Percentiles rank a stretch among this genome's conserved stretches.
These are phyloP conservation scores for Montifringilla adamsi DNA, from an alignment of 2,113 vertebrate genomes.

Conservation along the genomic window DNA sequence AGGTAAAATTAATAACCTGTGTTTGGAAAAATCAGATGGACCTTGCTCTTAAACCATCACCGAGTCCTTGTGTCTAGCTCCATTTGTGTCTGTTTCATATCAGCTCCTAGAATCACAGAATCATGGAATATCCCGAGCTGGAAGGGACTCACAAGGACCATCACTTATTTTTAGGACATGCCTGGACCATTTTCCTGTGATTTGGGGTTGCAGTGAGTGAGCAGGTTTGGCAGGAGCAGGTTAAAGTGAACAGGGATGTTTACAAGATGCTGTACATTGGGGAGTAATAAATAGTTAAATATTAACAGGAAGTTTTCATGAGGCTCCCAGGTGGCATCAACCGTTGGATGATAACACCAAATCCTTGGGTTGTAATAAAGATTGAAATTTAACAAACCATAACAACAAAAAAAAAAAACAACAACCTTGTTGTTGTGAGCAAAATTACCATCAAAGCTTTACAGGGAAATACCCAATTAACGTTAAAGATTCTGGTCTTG, in stretches of 20 bases:
- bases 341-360: constrained; percentile 15
- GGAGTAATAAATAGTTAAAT: constrained; percentile 41
- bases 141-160: background rate
- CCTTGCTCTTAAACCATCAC: background rate
- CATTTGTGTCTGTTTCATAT: background rate
- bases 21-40: background rate
- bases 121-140: background rate
- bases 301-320: constrained; percentile 22
- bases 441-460: background rate
- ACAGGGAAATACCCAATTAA: background rate
- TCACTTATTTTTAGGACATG: background rate
- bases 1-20: background rate
- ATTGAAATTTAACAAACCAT: constrained; percentile 25
- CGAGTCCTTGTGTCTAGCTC: fast-evolving
- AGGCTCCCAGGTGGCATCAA: background rate
- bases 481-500: background rate
- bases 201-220: background rate
- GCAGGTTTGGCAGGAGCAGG: background rate
- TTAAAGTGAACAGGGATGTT: constrained; percentile 22
- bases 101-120: background rate
- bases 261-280: background rate
- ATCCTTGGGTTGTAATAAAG: constrained; percentile 10
- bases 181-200: background rate
- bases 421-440: background rate
- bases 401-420: background rate